Conservation (phyloP, 2,113 vertebrate genomes). For the Corapipo altera region DNA sequence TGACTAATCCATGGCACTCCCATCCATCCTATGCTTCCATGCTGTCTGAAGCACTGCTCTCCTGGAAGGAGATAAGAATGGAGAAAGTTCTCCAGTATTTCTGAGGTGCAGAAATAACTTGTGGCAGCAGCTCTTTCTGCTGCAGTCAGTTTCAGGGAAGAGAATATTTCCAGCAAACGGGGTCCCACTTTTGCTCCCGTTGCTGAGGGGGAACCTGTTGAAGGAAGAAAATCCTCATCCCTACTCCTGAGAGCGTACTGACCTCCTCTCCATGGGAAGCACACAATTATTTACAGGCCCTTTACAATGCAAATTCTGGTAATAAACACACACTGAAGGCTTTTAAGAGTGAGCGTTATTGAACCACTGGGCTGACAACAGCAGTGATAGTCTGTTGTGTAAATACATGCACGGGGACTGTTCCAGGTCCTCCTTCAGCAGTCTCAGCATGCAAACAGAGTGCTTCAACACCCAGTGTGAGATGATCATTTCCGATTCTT, state of each 20-base stretch:
- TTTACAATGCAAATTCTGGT: not conserved
- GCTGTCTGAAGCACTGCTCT: not conserved
- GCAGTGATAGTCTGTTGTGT: not conserved
- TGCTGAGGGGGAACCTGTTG: not conserved
- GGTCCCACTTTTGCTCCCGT: not conserved
- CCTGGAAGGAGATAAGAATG: not conserved
- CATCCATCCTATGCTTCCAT: not conserved
- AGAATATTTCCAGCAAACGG: not conserved
- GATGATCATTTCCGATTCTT: constrained; percentile 1
- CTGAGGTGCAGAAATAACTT: not conserved
- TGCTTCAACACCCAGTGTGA: not conserved
- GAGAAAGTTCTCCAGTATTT: not conserved
- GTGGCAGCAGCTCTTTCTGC: not conserved
- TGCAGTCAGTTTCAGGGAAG: not conserved
- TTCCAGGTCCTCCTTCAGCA: not conserved
- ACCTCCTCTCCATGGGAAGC: not conserved
- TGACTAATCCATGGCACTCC: not conserved
- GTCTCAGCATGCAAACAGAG: not conserved
- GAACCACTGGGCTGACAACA: not conserved
- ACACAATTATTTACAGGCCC: not conserved
- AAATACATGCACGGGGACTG: not conserved
- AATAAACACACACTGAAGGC: not conserved
- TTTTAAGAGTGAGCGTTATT: not conserved
- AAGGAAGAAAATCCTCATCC: not conserved
- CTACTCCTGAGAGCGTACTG: not conserved